These are phyloP conservation scores for Caenorhabditis sp. DNA, from an alignment of 2,888 invertebrate genomes.

Conservation along the genomic window DNA sequence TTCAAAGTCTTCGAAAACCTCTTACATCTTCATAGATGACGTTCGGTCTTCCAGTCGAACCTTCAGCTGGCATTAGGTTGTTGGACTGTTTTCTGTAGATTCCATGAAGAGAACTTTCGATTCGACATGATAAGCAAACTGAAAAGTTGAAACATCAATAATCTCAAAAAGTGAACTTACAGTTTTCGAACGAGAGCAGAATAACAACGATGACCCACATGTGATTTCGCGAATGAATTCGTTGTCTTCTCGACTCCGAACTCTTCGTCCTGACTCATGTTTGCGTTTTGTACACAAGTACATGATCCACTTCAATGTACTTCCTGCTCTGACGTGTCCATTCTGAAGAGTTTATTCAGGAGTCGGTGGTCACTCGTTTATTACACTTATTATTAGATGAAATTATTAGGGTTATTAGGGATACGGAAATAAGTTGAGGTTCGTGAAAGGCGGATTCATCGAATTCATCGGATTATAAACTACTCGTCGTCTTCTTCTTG, in stretches of 20 bases:
- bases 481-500: not conserved
- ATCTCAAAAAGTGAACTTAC: conserved; percentile 29
- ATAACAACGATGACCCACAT: conserved; percentile 47
- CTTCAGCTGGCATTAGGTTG: conserved; percentile 40
- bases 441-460: not conserved
- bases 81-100: conserved; percentile 66
- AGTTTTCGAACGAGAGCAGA: conserved; percentile 32
- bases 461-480: conserved; percentile 21
- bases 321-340: conserved; percentile 52
- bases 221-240: conserved; percentile 17
- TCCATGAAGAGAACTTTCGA: conserved; percentile 69
- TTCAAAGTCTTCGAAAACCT: not conserved
- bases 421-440: not conserved
- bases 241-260: not conserved
- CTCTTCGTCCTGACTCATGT: conserved; percentile 15
- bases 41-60: conserved; percentile 34
- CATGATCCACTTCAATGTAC: conserved; percentile 49
- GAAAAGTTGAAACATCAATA: not conserved
- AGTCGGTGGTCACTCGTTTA: conserved; percentile 6
- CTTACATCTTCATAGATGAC: conserved; percentile 66
- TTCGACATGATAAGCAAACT: conserved; percentile 58
- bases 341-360: conserved; percentile 51
- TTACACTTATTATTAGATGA: conserved; percentile 29
- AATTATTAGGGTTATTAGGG: conserved; percentile 22
- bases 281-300: conserved; percentile 45